Evolutionary conservation across 2,113 vertebrate genomes (phyloP).

Genomic region (Genyomyrus donnyi): DNA sequence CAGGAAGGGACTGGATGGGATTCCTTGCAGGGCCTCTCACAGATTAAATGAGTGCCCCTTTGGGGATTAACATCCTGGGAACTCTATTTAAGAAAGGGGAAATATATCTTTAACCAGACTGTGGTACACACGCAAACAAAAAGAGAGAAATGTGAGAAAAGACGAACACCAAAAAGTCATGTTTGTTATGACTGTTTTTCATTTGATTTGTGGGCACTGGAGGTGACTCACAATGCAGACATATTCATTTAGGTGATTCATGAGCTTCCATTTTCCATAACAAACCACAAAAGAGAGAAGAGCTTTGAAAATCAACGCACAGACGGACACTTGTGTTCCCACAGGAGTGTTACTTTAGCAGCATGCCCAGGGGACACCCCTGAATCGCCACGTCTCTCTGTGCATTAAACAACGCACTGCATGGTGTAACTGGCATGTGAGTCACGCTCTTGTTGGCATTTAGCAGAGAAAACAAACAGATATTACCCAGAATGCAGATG

Average conservation of each 20-base stretch:
- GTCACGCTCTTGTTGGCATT: neutral
- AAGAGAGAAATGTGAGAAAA: neutral
- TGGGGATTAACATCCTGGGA: neutral
- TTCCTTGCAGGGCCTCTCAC: neutral
- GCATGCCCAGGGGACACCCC: neutral
- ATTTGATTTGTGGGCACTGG: neutral
- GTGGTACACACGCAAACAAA: neutral
- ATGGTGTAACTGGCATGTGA: neutral
- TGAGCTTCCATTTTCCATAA: constrained; percentile 9
- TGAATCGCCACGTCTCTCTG: neutral
- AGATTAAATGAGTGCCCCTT: neutral
- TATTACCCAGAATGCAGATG: neutral
- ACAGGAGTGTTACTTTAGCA: neutral
- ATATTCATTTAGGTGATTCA: neutral
- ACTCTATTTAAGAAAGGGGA: neutral
- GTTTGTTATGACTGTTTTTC: neutral
- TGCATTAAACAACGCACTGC: neutral
- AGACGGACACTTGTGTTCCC: neutral
- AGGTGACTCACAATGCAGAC: neutral
- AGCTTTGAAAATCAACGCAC: constrained; percentile 19
- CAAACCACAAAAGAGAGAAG: constrained; percentile 3
- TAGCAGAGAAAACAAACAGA: neutral
- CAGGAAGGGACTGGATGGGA: neutral
- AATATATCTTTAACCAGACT: neutral
- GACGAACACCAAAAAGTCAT: neutral